Percentiles rank a stretch among this genome's conserved stretches.
Evolutionary conservation across 2,113 vertebrate genomes (phyloP).

Genomic region (Accipiter cooperii): DNA sequence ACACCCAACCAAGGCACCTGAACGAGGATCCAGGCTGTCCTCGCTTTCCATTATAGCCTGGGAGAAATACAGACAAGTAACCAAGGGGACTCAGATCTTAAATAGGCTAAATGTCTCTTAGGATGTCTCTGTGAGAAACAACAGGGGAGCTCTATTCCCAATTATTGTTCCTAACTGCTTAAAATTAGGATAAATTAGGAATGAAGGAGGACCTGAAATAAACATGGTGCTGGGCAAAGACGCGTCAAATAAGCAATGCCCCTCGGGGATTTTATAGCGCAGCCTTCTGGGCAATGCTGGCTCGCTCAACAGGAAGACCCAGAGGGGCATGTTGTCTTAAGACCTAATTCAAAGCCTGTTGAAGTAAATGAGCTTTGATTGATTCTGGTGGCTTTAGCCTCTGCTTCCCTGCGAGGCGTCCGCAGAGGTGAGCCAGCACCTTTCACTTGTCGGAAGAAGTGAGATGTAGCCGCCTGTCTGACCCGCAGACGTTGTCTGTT

Average conservation of each 20-base stretch:
- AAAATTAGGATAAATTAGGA: background rate
- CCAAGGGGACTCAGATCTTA: background rate
- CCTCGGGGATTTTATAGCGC: background rate
- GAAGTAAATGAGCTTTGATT: background rate
- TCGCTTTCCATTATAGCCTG: background rate
- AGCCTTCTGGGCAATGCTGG: background rate
- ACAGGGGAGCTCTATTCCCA: background rate
- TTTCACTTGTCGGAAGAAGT: background rate
- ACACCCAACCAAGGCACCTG: background rate
- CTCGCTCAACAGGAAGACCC: background rate
- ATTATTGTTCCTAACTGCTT: background rate
- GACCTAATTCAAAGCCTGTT: background rate
- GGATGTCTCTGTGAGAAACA: background rate
- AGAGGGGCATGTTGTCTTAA: background rate
- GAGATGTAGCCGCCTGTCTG: background rate
- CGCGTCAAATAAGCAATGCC: rapidly evolving
- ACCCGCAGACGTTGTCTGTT: background rate
- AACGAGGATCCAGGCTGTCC: background rate
- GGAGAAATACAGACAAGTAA: background rate
- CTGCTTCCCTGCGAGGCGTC: background rate
- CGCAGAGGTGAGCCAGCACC: background rate
- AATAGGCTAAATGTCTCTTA: background rate
- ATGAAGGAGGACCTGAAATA: background rate
- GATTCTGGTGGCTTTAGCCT: background rate
- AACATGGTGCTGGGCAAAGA: background rate